phyloP scores from a whole-genome alignment of 1,140 invertebrate species.

The Notospermus geniculatus region DNA sequence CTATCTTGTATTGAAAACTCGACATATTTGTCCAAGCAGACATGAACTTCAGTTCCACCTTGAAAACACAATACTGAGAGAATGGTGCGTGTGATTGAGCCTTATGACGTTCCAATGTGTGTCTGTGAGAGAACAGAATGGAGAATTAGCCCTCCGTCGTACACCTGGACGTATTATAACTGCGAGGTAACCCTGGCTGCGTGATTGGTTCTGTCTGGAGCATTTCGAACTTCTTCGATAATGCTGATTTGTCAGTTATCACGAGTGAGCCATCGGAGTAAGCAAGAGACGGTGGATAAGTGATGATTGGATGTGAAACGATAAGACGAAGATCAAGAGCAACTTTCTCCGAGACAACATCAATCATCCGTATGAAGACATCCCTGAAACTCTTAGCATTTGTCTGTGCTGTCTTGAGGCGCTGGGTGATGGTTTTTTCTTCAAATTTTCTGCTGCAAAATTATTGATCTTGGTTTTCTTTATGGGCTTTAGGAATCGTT shows the following conservation, averaged over 20 bases:
- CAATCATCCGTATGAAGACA: not conserved
- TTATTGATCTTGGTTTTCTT: not conserved
- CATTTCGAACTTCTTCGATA: not conserved
- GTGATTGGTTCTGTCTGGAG: not conserved
- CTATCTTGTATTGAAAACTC: not conserved
- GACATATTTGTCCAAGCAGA: not conserved
- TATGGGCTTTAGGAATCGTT: not conserved
- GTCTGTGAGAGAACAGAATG: not conserved
- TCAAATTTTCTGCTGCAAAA: conserved; percentile 10
- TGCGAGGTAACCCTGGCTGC: too few species aligned
- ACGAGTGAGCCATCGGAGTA: not conserved
- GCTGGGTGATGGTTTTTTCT: not conserved
- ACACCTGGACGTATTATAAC: not conserved
- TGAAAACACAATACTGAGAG: not conserved
- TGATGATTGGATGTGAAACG: not conserved
- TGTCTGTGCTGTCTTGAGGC: not conserved
- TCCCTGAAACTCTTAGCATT: not conserved
- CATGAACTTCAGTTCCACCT: not conserved
- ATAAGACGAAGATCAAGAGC: not conserved
- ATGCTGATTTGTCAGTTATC: conserved; percentile 3
- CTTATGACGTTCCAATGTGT: not conserved
- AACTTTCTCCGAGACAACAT: not conserved
- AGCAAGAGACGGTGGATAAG: not conserved
- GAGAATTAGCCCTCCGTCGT: not conserved
- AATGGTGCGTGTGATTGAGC: not conserved